These are phyloP conservation scores for Antedon mediterranea DNA, from an alignment of 53 echinoderm and acorn worm genomes.

Conservation along the genomic window DNA sequence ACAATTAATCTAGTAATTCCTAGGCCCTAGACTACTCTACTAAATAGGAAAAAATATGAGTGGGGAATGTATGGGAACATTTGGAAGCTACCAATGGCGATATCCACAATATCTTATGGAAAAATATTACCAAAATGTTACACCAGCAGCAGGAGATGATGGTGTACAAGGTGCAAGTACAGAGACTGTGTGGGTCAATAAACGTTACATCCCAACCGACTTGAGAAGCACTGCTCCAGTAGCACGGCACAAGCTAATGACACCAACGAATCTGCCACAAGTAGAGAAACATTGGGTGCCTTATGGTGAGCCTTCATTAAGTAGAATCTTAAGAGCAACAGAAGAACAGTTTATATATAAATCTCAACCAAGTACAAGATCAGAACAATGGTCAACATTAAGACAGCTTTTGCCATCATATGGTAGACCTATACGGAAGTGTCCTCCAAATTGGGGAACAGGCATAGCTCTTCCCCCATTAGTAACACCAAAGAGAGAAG, in stretches of 20 bases:
- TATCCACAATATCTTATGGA: slow-evolving; percentile 62
- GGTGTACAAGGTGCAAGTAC: slow-evolving; percentile 31
- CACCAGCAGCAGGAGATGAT: slow-evolving; percentile 17
- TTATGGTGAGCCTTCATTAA: slow-evolving; percentile 55
- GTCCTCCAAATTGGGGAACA: slow-evolving; percentile 97
- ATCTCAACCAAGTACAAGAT: slow-evolving; percentile 65
- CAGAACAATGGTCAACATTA: slow-evolving; percentile 88
- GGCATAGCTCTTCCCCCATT: slow-evolving; percentile 46
- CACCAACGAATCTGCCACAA: slow-evolving; percentile 42
- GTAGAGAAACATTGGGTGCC: slow-evolving; percentile 69
- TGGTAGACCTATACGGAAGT: slow-evolving; percentile 37
- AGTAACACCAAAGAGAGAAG: slow-evolving; percentile 45
- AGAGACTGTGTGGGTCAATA: slow-evolving; percentile 88
- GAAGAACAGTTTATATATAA: slow-evolving; percentile 63
- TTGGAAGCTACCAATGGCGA: slow-evolving; percentile 75
- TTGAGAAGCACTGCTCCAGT: slow-evolving; percentile 98
- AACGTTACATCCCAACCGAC: slow-evolving; percentile 93
- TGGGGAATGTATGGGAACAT: slow-evolving; percentile 85
- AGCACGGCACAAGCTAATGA: slow-evolving; percentile 77
- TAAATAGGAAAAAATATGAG: slow-evolving; percentile 29
- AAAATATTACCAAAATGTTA: slow-evolving; percentile 31
- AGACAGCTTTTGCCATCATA: slow-evolving; percentile 65
- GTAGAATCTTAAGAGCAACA: slow-evolving; percentile 43
- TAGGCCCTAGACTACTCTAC: too few relatives aligned
- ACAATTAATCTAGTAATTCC: too few relatives aligned